Percentiles rank a stretch among this genome's conserved stretches.
These are phyloP conservation scores for Dufourea novaeangliae DNA, from an alignment of 1,140 invertebrate species.

Conservation along the genomic window DNA sequence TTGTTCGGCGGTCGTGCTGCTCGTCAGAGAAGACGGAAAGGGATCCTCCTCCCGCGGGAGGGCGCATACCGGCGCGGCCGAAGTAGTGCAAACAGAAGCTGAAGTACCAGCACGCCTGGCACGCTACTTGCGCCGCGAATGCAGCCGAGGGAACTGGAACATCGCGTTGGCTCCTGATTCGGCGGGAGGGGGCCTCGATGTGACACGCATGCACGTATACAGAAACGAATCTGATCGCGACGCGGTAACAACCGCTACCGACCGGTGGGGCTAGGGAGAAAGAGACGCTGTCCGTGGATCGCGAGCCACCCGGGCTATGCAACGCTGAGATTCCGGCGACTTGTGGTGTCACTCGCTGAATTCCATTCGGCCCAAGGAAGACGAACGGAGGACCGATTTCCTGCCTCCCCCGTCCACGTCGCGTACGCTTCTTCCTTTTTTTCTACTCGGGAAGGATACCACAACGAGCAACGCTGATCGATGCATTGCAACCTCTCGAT, in stretches of 20 bases:
- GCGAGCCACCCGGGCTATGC: conserved; percentile 64
- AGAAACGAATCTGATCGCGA: conserved; percentile 47
- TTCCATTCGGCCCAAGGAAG: conserved; percentile 59
- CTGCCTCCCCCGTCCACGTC: conserved; percentile 32
- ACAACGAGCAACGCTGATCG: conserved; percentile 36
- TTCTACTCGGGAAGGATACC: conserved; percentile 13
- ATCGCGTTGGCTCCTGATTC: conserved; percentile 40
- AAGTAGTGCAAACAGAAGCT: conserved; percentile 67
- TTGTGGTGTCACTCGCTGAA: conserved; percentile 66
- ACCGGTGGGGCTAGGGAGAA: conserved; percentile 26
- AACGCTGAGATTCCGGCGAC: conserved; percentile 67
- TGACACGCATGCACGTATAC: conserved; percentile 28
- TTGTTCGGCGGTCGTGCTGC: background rate
- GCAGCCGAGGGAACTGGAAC: conserved; percentile 54
- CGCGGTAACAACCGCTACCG: conserved; percentile 23
- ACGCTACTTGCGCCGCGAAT: conserved; percentile 61
- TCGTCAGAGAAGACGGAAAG: conserved; percentile 7
- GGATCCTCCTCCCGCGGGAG: conserved; percentile 13
- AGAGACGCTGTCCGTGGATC: conserved; percentile 58
- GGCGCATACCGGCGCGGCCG: conserved; percentile 32
- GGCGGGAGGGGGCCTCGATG: conserved; percentile 30
- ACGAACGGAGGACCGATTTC: conserved; percentile 60
- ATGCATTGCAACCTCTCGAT: background rate
- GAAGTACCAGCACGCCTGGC: conserved; percentile 62
- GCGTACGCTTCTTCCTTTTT: background rate